phyloP scores from a whole-genome alignment of 2,113 vertebrate species.

The Rhineura floridana region DNA sequence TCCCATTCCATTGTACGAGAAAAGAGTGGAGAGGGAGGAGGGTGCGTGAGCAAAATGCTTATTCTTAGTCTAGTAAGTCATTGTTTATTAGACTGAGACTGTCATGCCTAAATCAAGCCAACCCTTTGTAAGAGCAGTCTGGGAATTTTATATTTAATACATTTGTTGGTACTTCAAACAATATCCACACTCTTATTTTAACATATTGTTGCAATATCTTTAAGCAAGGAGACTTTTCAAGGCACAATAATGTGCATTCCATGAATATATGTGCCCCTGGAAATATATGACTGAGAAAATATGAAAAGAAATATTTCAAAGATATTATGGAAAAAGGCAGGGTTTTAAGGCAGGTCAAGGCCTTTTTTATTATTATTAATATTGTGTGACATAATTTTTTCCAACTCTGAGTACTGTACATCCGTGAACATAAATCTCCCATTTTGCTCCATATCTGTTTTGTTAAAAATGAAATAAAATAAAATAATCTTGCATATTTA shows the following conservation, averaged over 20 bases:
- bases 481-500: too few relatives aligned
- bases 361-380: too few relatives aligned
- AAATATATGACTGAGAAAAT: background rate
- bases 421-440: accelerated
- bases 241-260: background rate
- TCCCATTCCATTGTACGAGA: too few relatives aligned
- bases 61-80: background rate
- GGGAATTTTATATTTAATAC: too few relatives aligned
- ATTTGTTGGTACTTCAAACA: background rate
- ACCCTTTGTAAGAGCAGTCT: background rate
- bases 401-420: background rate
- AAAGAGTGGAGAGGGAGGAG: background rate
- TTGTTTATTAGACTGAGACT: background rate
- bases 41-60: background rate
- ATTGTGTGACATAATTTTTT: background rate
- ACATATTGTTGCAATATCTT: background rate
- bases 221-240: background rate
- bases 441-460: background rate
- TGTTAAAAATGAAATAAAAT: too few relatives aligned
- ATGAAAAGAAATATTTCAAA: background rate
- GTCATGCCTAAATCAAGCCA: background rate
- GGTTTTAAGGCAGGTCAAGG: slow-evolving; percentile 1
- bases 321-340: background rate
- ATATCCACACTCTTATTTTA: background rate
- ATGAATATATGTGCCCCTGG: background rate